These are phyloP conservation scores for Musca vetustissima DNA, from an alignment of 1,140 invertebrate genomes.

Conservation along the genomic window DNA sequence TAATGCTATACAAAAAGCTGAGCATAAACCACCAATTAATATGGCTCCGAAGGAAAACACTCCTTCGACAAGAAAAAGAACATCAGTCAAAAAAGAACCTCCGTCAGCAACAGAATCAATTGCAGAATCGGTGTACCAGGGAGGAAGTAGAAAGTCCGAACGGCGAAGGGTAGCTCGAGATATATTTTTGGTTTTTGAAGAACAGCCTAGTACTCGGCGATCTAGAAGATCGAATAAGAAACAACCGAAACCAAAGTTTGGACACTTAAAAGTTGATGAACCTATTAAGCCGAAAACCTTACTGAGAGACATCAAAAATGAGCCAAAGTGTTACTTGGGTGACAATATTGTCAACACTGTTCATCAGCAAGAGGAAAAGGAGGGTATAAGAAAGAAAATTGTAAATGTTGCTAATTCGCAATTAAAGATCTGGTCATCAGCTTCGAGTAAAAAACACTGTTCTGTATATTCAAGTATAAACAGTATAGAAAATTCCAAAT, in stretches of 20 bases:
- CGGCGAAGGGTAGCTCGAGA: constrained; percentile 52
- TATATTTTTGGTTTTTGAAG: constrained; percentile 52
- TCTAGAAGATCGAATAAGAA: constrained; percentile 38
- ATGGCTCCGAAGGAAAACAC: constrained; percentile 2
- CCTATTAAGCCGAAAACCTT: constrained; percentile 39
- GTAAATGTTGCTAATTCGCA: too few relatives aligned
- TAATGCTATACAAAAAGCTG: constrained; percentile 16
- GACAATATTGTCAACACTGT: constrained; percentile 22
- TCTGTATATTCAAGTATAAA: neutral
- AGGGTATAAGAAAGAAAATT: neutral
- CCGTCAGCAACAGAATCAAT: constrained; percentile 33
- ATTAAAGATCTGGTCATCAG: constrained; percentile 1
- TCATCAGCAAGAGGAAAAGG: constrained; percentile 1
- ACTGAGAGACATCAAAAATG: constrained; percentile 51
- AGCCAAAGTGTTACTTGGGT: constrained; percentile 46
- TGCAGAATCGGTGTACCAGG: constrained; percentile 37
- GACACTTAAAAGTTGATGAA: constrained; percentile 48
- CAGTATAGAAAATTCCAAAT: neutral
- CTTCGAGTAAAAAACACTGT: neutral
- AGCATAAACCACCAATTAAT: constrained; percentile 1
- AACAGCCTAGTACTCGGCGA: constrained; percentile 41
- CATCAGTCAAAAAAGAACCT: constrained; percentile 23
- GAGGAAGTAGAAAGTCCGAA: constrained; percentile 42
- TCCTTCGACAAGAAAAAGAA: neutral
- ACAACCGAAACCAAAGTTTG: constrained; percentile 44